Evolutionary conservation across 2,888 invertebrate species (phyloP), one percentile per base, ranked within the genome.

Genomic region (Rhamphomyia laevipes): DNA sequence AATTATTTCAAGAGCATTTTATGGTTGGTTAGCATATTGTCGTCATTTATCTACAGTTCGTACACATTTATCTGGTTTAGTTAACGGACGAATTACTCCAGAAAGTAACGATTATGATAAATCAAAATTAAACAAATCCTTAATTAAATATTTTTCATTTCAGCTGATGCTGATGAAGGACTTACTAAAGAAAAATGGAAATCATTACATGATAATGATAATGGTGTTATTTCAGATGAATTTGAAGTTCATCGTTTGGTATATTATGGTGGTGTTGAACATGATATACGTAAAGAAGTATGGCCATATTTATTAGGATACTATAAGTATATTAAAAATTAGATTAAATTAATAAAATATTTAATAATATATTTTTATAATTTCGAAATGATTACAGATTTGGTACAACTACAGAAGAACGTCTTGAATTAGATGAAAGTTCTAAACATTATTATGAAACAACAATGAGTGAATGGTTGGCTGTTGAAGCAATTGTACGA

Each of bases 21-120:
- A 94, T 66, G 95, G 95, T 45, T 95, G 94, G 95, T 73, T 94
- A 52, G 92, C 93, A 1, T 92, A 95, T 66, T 93, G 93, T 62
- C 76, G 94, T 16, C 94, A 95, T 63, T 73, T 96, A 61, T 86
- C 88, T 33, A 95, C 94, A 0, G 92, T 96, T 1, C 73, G 94
- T 41, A 93, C 89, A 0, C 95, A 95, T 72, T 77, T 95, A 15
- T 88, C 91, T 30, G 92, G 91, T 0, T 73, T 95, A 16, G 90
- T 95, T 0, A 80, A 89, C 65, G 76, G 80, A 1, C 77, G 76
- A 53, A 86, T 88, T 48, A 73, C 86, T 12, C 76, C 78, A 44
- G 77, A 77, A 63, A 74, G 79, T 78, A 61, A 56, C n/a, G n/a
- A 51, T 13, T 13, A 33, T 33, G 11, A 33, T 6, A 15, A 54